Evolutionary conservation across 1,140 invertebrate species (phyloP).

Genomic region (Centruroides vittatus): DNA sequence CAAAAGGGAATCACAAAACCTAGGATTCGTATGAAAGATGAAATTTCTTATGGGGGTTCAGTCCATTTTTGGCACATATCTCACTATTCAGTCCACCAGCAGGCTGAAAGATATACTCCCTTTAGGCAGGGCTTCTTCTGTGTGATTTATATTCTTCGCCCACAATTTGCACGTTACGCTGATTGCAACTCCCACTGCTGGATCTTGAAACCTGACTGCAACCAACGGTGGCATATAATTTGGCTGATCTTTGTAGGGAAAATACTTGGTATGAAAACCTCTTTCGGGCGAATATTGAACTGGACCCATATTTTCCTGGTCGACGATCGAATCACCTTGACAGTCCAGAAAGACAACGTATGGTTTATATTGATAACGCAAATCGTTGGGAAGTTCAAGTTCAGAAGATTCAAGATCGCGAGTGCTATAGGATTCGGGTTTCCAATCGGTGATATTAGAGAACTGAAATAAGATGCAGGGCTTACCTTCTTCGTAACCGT

Average conservation of each 20-base stretch:
- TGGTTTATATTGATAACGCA: neutral
- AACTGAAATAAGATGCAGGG: constrained; percentile 20
- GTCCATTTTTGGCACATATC: no score
- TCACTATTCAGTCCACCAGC: constrained; percentile 14
- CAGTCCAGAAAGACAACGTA: constrained; percentile 17
- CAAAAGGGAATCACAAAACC: no score
- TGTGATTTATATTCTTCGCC: constrained; percentile 17
- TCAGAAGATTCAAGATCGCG: constrained; percentile 34
- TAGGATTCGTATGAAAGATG: no score
- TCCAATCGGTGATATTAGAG: constrained; percentile 12
- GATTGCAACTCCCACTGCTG: constrained; percentile 15
- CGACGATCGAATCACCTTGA: constrained; percentile 16
- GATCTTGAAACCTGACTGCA: constrained; percentile 14
- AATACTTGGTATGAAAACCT: constrained; percentile 15
- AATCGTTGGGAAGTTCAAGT: neutral
- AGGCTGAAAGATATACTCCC: constrained; percentile 16
- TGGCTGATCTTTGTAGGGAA: constrained; percentile 8
- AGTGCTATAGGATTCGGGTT: constrained; percentile 12
- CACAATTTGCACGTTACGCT: constrained; percentile 19
- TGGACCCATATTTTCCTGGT: constrained; percentile 16
- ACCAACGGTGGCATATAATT: constrained; percentile 18
- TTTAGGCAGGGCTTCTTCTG: constrained; percentile 12
- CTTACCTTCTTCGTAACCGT: constrained; percentile 17
- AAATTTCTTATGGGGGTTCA: no score
- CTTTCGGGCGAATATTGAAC: constrained; percentile 15